Conservation (phyloP, 2,888 invertebrate species). For the Philopedon plagiatum region DNA sequence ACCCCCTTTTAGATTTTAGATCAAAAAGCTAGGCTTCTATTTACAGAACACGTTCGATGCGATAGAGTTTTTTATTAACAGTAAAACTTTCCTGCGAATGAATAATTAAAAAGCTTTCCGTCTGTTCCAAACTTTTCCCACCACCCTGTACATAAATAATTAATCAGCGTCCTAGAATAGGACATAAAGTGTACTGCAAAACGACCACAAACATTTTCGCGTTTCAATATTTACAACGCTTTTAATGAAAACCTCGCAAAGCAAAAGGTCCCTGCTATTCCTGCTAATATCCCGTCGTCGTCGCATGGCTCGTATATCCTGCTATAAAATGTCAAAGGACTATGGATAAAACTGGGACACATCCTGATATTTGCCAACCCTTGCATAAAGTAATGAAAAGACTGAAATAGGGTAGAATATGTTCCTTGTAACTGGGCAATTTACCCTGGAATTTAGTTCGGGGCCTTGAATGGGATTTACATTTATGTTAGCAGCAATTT, state of each 20-base stretch:
- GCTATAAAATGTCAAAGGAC: constrained; percentile 42
- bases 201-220: neutral
- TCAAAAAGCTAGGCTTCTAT: no score
- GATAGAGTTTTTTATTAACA: no score
- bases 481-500: no score
- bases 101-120: no score
- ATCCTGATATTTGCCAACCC: constrained; percentile 41
- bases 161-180: neutral
- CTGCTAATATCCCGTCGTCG: constrained; percentile 27
- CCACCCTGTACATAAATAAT: neutral
- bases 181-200: neutral
- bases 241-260: constrained; percentile 30
- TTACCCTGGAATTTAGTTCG: no score
- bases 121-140: no score
- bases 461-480: no score
- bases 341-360: constrained; percentile 39
- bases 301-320: constrained; percentile 29
- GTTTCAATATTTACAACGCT: constrained; percentile 34
- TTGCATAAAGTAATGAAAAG: constrained; percentile 21
- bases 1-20: no score
- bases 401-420: constrained; percentile 3
- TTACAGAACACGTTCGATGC: no score
- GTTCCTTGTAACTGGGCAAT: constrained; percentile 1
- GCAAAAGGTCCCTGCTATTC: constrained; percentile 14
- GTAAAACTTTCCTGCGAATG: no score